These are phyloP conservation scores for Myiotriccus ornatus DNA, from an alignment of 2,797 vertebrate genomes.

Conservation along the genomic window DNA sequence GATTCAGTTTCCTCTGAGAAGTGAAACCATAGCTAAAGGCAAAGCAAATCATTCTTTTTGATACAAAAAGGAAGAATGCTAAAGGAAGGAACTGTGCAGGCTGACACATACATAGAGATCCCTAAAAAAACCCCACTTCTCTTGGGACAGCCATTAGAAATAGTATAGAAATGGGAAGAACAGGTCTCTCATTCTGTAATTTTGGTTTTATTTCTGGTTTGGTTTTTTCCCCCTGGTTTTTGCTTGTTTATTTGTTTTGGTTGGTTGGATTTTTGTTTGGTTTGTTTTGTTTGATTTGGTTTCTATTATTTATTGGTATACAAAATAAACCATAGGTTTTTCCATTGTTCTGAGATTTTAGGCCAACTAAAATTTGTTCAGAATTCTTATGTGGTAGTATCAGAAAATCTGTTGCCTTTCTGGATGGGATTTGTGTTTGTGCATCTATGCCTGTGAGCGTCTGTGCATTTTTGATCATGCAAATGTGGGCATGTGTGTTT, in stretches of 20 bases:
- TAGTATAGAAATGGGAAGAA: not conserved
- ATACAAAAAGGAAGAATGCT: not conserved
- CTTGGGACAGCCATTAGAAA: not conserved
- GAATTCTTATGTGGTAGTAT: not conserved
- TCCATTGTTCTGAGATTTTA: not conserved
- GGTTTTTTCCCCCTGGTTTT: not conserved
- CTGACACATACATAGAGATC: not conserved
- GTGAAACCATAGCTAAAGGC: not conserved
- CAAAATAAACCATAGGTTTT: not conserved
- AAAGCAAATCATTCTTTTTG: not conserved
- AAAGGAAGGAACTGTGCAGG: not conserved
- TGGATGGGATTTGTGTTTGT: not conserved
- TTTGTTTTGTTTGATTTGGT: not conserved
- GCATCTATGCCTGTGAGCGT: rapidly evolving
- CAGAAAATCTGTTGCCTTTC: not conserved
- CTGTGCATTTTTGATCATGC: not conserved
- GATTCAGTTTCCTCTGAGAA: not conserved
- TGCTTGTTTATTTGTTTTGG: not conserved
- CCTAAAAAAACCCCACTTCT: not conserved
- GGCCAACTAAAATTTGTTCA: not conserved
- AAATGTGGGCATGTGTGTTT: rapidly evolving
- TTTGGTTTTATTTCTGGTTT: not conserved
- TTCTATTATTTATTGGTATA: not conserved
- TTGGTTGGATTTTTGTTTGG: not conserved
- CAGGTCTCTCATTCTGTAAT: not conserved